Evolutionary conservation across 2,113 vertebrate genomes (phyloP), one percentile per base, ranked within the genome.

Genomic region (Sylvilagus bachmani): DNA sequence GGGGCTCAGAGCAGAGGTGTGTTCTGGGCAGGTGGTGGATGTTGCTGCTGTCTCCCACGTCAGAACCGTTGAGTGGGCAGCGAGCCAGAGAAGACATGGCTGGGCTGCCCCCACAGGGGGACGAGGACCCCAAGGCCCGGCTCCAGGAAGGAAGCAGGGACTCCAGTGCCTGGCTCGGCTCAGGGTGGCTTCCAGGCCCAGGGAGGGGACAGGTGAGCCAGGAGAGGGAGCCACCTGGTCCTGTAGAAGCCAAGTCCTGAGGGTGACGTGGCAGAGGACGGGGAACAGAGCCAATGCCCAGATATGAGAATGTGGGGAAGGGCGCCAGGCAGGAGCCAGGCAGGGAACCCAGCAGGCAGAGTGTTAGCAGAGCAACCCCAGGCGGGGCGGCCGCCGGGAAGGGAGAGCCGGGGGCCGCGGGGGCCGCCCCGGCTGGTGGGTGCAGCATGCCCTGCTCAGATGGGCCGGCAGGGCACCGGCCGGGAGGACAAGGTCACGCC

Each of bases 261-360:
- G 25, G 5, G 31, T 4, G 6, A 73, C 4, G 1, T 49, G 64
- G 66, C 25, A 14, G 27, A 62, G 49, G 13, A 7, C 2, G 2
- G 24, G 8, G 11, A 29, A 61, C 25, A 44, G 13, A 31, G 29
- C 33, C n/a, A 3, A n/a, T 19, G 17, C 6, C 1, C 17, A 11
- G 44, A 31, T 31, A 3, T 0, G 0, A 2, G 5, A 8, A 66
- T 11, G 0, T 1, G 2, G 13, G 2, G 1, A 24, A 17, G 44
- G 36, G 17, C 19, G 3, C 6, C 0, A 3, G 33, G 21, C 10
- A 33, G 49, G 55, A 62, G 5, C 36, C 5, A 0, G 38, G 64
- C 78, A 38, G 79, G 73, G 73, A 10, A 17, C 2, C 31, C 29
- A 16, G 31, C 25, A n/a, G n/a, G 55, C 55, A 58, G 55, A 58